Percentiles rank a stretch among this genome's conserved stretches.
Conservation (phyloP, 2,113 vertebrate species). For the Rhinogobius similis region DNA sequence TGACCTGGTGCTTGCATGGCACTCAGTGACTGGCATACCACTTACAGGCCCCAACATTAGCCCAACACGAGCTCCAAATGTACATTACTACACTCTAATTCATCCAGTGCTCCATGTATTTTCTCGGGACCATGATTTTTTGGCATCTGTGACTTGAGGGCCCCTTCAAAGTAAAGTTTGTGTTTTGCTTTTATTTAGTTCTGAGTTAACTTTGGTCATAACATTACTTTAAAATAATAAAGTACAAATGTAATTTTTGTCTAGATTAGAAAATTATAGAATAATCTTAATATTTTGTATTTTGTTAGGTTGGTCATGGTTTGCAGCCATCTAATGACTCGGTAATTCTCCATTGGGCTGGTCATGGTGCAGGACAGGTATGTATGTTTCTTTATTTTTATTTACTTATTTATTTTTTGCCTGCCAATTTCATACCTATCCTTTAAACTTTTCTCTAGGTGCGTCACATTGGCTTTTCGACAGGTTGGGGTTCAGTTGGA, state of each 20-base stretch:
- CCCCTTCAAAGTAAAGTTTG: constrained; percentile 31
- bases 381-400: constrained; percentile 26
- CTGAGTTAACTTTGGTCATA: neutral
- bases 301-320: constrained; percentile 86
- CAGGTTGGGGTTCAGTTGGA: constrained; percentile 92
- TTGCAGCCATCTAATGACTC: constrained; percentile 84
- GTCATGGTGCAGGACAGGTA: constrained; percentile 77
- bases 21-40: constrained; percentile 41
- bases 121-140: constrained; percentile 29
- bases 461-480: constrained; percentile 91
- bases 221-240: neutral
- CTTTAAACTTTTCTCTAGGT: constrained; percentile 57
- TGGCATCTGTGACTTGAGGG: constrained; percentile 27
- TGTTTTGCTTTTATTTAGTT: neutral
- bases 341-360: constrained; percentile 84
- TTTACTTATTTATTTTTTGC: neutral
- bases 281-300: neutral
- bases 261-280: neutral
- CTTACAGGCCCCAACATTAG: constrained; percentile 26
- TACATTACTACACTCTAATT: constrained; percentile 24
- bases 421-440: neutral
- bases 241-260: neutral
- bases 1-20: constrained; percentile 45
- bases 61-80: constrained; percentile 35
- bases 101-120: constrained; percentile 30